These are phyloP conservation scores for Aplysina aerophoba DNA, from an alignment of 37 sponge, comb jelly and placozoan genomes.

Conservation along the genomic window DNA sequence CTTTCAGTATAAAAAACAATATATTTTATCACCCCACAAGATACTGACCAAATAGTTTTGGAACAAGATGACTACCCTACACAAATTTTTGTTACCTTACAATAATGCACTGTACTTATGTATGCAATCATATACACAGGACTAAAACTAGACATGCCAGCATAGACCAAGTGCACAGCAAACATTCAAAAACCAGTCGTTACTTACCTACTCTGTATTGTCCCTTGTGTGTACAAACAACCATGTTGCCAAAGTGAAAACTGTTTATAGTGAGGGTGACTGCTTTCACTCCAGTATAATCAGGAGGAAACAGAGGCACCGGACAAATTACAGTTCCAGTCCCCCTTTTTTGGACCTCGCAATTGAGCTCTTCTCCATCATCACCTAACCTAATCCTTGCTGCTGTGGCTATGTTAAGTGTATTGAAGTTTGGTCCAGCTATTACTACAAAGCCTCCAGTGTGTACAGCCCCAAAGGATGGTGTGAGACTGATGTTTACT, in stretches of 20 bases:
- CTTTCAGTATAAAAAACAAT: too few relatives aligned
- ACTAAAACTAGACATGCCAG: too few relatives aligned
- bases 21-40: too few relatives aligned
- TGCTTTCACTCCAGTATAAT: background rate
- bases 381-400: background rate
- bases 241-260: too few relatives aligned
- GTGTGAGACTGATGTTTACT: background rate
- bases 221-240: background rate
- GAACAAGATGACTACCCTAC: too few relatives aligned
- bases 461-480: slow-evolving; percentile 1
- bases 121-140: too few relatives aligned
- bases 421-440: background rate
- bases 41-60: too few relatives aligned
- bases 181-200: too few relatives aligned
- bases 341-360: background rate
- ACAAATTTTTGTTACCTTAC: too few relatives aligned
- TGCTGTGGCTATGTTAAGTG: background rate
- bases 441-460: background rate
- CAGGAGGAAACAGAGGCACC: slow-evolving; percentile 11
- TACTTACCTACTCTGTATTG: slow-evolving; percentile 26
- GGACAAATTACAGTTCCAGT: background rate
- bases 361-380: background rate
- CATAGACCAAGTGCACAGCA: too few relatives aligned
- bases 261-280: background rate
- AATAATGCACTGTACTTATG: too few relatives aligned